Evolutionary conservation across 2,113 vertebrate genomes (phyloP), one percentile per base, ranked within the genome.

Genomic region (Onychorhynchus coronatus): DNA sequence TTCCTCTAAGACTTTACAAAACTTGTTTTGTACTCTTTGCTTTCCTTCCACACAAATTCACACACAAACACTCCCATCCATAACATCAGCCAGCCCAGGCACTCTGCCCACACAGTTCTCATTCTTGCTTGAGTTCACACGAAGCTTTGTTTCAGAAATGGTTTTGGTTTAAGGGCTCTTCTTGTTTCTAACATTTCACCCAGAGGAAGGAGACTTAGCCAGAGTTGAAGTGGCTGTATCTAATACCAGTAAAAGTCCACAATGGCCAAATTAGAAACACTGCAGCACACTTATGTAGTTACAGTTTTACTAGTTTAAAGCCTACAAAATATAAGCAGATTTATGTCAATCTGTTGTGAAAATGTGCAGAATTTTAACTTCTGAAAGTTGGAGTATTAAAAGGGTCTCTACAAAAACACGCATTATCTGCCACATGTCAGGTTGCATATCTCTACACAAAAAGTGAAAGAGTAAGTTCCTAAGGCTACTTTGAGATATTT

Each of bases 51-150:
- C 67, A 56, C 75, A 52, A 53, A 49, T 0, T 2, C 44, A 19
- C 50, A 41, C 37, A 63, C 52, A 76, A 87, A 74, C 44, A 30
- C 91, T 85, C 21, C 62, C 59, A 24, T n/a, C 47, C 83, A 21
- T 15, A 73, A 63, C n/a, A 28, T 24, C 2, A 12, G 49, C 44
- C 3, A 3, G 89, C 41, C 49, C 71, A 91, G 63, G 89, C 85
- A 50, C 61, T 46, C 91, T 70, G 91, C 89, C 96, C 83, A 92
- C 93, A 71, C 75, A 86, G 11, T n/a, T 72, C 75, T 94, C 79
- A 70, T 74, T 94, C 72, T 76, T 91, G 50, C 24, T 11, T 7
- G 52, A 90, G 44, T 80, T 92, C 86, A 88, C 67, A 84, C 2
- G 0, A 56, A 77, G 55, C 67, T 86, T 92, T 73, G 41, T 84